phyloP scores from a whole-genome alignment of 2,113 vertebrate genomes.

The Enhydra lutris region DNA sequence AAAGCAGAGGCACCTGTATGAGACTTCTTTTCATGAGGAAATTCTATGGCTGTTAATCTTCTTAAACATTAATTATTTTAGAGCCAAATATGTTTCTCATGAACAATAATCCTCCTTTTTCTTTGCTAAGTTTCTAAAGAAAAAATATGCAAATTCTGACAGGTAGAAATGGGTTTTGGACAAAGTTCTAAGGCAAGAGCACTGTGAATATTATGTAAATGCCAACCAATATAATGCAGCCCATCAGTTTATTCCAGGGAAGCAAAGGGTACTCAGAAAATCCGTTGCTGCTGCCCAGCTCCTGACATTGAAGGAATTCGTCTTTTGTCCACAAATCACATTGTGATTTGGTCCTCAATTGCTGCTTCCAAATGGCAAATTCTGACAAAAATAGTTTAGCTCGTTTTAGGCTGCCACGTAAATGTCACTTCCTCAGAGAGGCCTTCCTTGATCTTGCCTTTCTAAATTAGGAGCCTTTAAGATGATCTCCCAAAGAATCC shows the following conservation, averaged over 20 bases:
- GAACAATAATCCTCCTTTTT: conserved; percentile 54
- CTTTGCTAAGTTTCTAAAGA: conserved; percentile 55
- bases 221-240: conserved; percentile 36
- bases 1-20: background rate
- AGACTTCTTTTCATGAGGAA: background rate
- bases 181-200: conserved; percentile 45
- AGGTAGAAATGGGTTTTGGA: conserved; percentile 62
- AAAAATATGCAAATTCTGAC: conserved; percentile 67
- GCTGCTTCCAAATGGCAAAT: background rate
- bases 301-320: background rate
- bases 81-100: conserved; percentile 43
- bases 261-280: background rate
- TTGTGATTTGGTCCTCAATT: conserved; percentile 34
- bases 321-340: conserved; percentile 56
- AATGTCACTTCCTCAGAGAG: background rate
- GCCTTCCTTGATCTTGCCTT: background rate
- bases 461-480: background rate
- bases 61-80: conserved; percentile 64
- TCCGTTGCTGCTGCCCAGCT: background rate
- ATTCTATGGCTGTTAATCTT: conserved; percentile 50
- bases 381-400: conserved; percentile 31
- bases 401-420: background rate
- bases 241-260: background rate
- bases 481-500: background rate
- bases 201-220: conserved; percentile 53